Percentiles rank a stretch among this genome's conserved stretches.
These are phyloP conservation scores for Amblyjoppa proteus DNA, from an alignment of 2,888 invertebrate species.

Conservation along the genomic window DNA sequence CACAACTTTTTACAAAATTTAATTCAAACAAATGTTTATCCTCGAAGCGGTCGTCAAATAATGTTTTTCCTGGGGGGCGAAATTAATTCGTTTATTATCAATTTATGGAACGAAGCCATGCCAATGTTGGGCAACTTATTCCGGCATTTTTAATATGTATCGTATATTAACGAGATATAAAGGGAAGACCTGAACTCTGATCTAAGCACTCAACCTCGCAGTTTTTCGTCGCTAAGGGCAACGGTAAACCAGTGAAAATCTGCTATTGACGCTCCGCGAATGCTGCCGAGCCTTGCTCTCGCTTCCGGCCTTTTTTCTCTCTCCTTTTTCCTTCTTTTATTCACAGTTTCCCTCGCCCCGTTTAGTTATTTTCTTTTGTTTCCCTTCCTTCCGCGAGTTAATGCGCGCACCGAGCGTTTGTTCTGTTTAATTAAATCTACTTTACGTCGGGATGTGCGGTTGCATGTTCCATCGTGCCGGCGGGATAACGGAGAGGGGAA, in stretches of 20 bases:
- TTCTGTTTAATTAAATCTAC: slow-evolving; percentile 49
- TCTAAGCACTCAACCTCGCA: not conserved
- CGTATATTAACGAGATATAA: not conserved
- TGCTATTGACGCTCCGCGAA: slow-evolving; percentile 41
- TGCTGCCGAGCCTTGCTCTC: slow-evolving; percentile 23
- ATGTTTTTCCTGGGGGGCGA: no score
- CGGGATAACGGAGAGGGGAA: slow-evolving; percentile 22
- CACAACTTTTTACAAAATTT: no score
- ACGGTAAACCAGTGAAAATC: slow-evolving; percentile 27
- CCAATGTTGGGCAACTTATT: not conserved
- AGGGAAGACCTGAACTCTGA: not conserved
- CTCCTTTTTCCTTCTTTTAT: slow-evolving; percentile 35
- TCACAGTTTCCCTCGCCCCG: slow-evolving; percentile 27
- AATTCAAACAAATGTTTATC: no score
- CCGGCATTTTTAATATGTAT: no score
- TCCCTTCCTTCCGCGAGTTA: slow-evolving; percentile 38
- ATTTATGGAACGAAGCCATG: not conserved
- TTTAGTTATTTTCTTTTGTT: slow-evolving; percentile 43
- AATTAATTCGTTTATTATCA: no score
- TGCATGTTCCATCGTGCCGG: slow-evolving; percentile 28
- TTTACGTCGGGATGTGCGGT: slow-evolving; percentile 32
- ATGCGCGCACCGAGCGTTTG: slow-evolving; percentile 42
- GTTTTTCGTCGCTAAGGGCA: not conserved
- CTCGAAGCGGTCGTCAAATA: no score
- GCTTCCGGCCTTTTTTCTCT: slow-evolving; percentile 27